phyloP scores from a whole-genome alignment of 2,113 vertebrate species.

The cattle (Bos taurus) region DNA sequence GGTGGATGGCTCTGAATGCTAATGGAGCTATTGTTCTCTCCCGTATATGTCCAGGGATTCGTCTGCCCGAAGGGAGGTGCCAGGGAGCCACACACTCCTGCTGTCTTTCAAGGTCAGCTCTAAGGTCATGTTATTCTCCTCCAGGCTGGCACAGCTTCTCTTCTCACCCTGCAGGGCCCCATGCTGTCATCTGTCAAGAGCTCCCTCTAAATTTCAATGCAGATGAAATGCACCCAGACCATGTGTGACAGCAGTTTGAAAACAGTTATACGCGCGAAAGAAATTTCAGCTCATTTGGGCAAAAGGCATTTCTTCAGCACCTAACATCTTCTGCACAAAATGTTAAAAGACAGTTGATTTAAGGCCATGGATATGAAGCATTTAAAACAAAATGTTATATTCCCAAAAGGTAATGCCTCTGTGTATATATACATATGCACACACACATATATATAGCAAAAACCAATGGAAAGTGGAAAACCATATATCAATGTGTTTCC shows the following conservation, averaged over 20 bases:
- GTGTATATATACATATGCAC: not conserved
- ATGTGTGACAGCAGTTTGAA: constrained; percentile 55
- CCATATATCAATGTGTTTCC: not conserved
- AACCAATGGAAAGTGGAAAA: not conserved
- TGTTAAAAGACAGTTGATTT: constrained; percentile 6
- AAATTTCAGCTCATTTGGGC: constrained; percentile 28
- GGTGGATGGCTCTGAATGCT: constrained; percentile 27
- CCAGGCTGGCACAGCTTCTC: not conserved
- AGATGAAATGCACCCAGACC: constrained; percentile 50
- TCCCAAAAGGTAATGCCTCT: not conserved
- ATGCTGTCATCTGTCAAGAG: constrained; percentile 51
- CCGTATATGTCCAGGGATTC: not conserved
- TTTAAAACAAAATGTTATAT: constrained; percentile 33
- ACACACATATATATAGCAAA: not conserved
- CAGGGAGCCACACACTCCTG: not conserved
- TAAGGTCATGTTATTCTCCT: constrained; percentile 32
- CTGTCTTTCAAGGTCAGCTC: constrained; percentile 33
- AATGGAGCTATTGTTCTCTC: constrained; percentile 35
- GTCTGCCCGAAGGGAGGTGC: fast-evolving
- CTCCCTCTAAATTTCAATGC: constrained; percentile 54
- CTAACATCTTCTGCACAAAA: constrained; percentile 17
- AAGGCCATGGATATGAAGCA: not conserved
- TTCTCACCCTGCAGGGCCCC: constrained; percentile 50
- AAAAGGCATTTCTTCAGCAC: constrained; percentile 11
- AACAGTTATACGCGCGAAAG: constrained; percentile 35